Conservation (phyloP, 2,888 invertebrate genomes). For the Epirrita christyi region DNA sequence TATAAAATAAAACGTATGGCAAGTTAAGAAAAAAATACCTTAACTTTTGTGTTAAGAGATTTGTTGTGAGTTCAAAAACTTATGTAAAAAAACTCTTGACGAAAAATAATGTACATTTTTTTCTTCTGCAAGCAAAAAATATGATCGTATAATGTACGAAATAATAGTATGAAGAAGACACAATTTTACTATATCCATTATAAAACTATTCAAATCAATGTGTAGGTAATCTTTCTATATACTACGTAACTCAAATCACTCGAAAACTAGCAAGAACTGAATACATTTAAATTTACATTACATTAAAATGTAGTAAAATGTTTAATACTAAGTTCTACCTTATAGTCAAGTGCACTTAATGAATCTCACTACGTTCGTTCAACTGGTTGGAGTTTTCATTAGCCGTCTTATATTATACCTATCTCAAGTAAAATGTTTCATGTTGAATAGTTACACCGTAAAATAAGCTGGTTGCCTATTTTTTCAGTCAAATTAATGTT, state of each 20-base stretch:
- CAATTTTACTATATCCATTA: neutral
- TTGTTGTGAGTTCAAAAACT: too few species aligned
- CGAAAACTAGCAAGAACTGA: constrained; percentile 43
- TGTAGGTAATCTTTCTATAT: constrained; percentile 14
- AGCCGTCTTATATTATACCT: constrained; percentile 43
- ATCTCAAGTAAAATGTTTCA: neutral
- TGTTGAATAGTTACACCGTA: neutral
- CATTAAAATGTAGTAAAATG: constrained; percentile 51
- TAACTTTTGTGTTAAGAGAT: too few species aligned
- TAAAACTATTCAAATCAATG: constrained; percentile 6
- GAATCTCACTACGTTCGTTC: constrained; percentile 73
- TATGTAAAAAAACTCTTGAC: too few species aligned
- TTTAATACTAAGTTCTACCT: constrained; percentile 56
- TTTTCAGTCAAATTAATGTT: too few species aligned
- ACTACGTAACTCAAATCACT: constrained; percentile 34
- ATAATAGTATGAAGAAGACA: neutral
- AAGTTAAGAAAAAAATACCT: too few species aligned
- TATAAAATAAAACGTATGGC: too few species aligned
- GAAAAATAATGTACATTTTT: too few species aligned
- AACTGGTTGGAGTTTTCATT: constrained; percentile 54
- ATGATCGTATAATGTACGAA: too few species aligned
- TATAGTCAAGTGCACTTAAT: constrained; percentile 80
- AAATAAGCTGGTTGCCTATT: too few species aligned
- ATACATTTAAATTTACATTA: constrained; percentile 57
- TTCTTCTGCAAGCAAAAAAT: too few species aligned